Evolutionary conservation across 2,888 invertebrate genomes (phyloP).

Genomic region (Tinea pellionella): DNA sequence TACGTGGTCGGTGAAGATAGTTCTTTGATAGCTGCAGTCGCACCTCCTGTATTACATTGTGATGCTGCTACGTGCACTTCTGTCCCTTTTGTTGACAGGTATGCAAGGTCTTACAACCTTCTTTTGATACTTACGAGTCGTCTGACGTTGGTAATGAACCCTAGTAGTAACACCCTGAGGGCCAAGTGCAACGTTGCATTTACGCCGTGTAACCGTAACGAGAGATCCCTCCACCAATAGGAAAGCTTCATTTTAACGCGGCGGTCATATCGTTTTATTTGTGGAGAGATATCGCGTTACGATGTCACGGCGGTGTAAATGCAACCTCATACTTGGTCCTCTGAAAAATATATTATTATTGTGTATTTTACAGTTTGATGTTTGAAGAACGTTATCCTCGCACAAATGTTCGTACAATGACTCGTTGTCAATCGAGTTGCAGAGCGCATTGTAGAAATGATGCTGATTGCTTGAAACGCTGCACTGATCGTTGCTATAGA

Average conservation of each 20-base stretch:
- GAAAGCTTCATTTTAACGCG: no score
- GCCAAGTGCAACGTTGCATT: no score
- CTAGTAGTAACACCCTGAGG: no score
- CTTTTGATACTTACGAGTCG: no score
- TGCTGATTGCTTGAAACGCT: constrained; percentile 54
- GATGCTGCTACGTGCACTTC: constrained; percentile 61
- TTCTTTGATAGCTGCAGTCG: constrained; percentile 54
- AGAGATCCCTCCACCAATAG: no score
- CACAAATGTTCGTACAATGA: constrained; percentile 51
- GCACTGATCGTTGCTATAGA: constrained; percentile 49
- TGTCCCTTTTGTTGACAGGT: constrained; percentile 60
- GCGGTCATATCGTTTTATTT: no score
- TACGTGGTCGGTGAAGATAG: constrained; percentile 57
- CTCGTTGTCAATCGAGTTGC: constrained; percentile 55
- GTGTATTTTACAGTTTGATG: constrained; percentile 38
- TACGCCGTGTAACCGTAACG: no score
- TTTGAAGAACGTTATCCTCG: constrained; percentile 50
- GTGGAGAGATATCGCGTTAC: no score
- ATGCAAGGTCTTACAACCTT: background rate
- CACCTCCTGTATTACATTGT: constrained; percentile 57
- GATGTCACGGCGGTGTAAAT: no score
- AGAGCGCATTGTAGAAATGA: constrained; percentile 58
- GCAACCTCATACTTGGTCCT: no score
- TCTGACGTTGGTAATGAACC: no score
- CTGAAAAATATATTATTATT: no score